A percentile compares a stretch with the other conserved stretches of the same genome.
These are phyloP conservation scores for Ophion obscuratus DNA, from an alignment of 2,888 invertebrate genomes.

Conservation along the genomic window DNA sequence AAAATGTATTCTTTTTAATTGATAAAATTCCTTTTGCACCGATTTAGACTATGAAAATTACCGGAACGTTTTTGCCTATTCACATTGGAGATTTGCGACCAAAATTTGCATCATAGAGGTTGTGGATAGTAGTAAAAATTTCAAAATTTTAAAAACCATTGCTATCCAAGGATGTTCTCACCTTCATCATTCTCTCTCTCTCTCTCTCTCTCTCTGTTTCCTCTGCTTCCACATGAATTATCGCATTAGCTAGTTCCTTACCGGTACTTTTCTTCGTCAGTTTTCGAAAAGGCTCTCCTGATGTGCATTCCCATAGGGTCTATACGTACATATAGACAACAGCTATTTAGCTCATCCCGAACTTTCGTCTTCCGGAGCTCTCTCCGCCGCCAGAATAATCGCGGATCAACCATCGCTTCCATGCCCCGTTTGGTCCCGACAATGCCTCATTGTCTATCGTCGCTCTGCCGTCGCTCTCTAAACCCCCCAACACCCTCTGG, in stretches of 20 bases:
- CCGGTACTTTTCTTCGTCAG: not conserved
- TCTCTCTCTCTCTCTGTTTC: conserved; percentile 1
- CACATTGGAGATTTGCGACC: no score
- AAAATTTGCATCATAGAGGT: no score
- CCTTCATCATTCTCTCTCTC: not conserved
- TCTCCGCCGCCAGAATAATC: conserved; percentile 40
- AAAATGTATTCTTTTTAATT: no score
- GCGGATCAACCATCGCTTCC: conserved; percentile 56
- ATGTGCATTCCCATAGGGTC: conserved; percentile 4
- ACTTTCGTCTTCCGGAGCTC: conserved; percentile 59
- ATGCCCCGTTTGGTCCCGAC: conserved; percentile 67
- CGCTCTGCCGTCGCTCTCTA: conserved; percentile 52
- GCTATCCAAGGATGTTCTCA: no score
- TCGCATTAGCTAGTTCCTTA: conserved; percentile 39
- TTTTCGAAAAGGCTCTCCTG: conserved; percentile 41
- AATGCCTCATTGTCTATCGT: conserved; percentile 78
- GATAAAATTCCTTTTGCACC: no score
- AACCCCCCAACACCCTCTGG: not conserved
- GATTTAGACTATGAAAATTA: no score
- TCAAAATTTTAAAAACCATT: not conserved
- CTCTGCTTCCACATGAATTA: conserved; percentile 62
- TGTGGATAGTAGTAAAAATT: no score
- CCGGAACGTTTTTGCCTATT: no score
- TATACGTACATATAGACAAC: conserved; percentile 9
- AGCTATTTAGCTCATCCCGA: conserved; percentile 35